Percentiles rank a stretch among this genome's conserved stretches.
Evolutionary conservation across 2,888 invertebrate species (phyloP).

Genomic region (Amphiduros pacificus): DNA sequence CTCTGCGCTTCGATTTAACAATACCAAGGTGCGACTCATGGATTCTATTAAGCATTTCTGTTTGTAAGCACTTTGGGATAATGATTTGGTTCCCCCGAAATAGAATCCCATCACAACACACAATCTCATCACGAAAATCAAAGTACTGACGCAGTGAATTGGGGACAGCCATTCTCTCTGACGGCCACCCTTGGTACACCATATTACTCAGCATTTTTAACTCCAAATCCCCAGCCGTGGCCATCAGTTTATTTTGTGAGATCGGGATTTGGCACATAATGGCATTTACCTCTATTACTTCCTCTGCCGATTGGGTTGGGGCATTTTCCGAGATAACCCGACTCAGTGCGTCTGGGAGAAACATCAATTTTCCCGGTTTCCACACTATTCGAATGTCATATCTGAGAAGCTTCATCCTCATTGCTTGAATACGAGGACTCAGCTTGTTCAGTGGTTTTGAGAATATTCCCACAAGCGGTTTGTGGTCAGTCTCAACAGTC

Average conservation of each 20-base stretch:
- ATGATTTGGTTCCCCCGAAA: constrained; percentile 17
- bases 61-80: constrained; percentile 15
- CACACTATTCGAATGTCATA: constrained; percentile 7
- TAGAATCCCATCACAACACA: constrained; percentile 8
- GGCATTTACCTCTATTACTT: neutral
- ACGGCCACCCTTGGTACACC: neutral
- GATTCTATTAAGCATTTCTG: constrained; percentile 8
- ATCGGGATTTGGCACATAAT: constrained; percentile 8
- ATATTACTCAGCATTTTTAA: neutral
- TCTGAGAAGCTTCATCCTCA: constrained; percentile 31
- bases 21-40: constrained; percentile 22
- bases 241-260: neutral
- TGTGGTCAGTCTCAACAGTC: constrained; percentile 28
- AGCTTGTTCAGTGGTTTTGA: constrained; percentile 26
- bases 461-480: constrained; percentile 29
- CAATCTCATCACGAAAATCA: constrained; percentile 11
- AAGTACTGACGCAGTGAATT: constrained; percentile 22
- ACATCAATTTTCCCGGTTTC: constrained; percentile 3
- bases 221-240: neutral
- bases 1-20: constrained; percentile 19
- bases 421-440: constrained; percentile 30
- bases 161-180: constrained; percentile 3
- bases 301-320: neutral
- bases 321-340: neutral
- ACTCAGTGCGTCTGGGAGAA: constrained; percentile 4